These are phyloP conservation scores for Steromphala cineraria DNA, from an alignment of 2,888 invertebrate species.

Conservation along the genomic window DNA sequence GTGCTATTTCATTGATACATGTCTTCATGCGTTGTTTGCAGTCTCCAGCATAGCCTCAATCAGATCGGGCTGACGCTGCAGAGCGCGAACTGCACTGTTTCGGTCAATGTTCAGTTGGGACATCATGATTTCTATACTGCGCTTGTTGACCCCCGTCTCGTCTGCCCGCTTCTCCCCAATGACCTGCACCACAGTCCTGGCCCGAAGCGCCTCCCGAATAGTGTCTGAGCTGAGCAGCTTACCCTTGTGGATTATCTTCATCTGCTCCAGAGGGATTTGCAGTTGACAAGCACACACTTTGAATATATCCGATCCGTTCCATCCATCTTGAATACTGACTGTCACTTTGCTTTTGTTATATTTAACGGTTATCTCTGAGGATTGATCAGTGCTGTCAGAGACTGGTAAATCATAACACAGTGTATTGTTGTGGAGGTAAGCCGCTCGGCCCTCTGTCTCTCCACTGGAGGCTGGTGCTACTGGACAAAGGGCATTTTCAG, in stretches of 20 bases:
- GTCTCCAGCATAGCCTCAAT: constrained; percentile 62
- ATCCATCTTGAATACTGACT: constrained; percentile 48
- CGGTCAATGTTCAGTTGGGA: constrained; percentile 57
- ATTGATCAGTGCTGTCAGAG: constrained; percentile 34
- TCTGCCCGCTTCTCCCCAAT: constrained; percentile 60
- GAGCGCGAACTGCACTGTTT: constrained; percentile 57
- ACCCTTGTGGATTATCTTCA: constrained; percentile 67
- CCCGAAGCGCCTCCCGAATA: constrained; percentile 40
- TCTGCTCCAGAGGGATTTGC: constrained; percentile 57
- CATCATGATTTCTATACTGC: constrained; percentile 62
- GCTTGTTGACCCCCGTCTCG: constrained; percentile 53
- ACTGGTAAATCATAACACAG: constrained; percentile 49
- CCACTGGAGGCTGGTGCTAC: not conserved
- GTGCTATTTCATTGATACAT: no score
- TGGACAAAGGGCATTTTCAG: not conserved
- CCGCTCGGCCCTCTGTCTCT: not conserved
- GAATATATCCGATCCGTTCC: constrained; percentile 53
- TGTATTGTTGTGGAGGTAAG: constrained; percentile 41
- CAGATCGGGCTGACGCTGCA: constrained; percentile 52
- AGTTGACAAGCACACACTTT: constrained; percentile 51
- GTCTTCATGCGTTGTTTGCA: constrained; percentile 4
- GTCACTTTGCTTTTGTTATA: constrained; percentile 57
- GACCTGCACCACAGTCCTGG: constrained; percentile 60
- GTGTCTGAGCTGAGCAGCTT: constrained; percentile 49
- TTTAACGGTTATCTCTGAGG: constrained; percentile 50